Evolutionary conservation across 1,140 invertebrate genomes (phyloP).

Genomic region (Trichomalopsis sarcophagae): DNA sequence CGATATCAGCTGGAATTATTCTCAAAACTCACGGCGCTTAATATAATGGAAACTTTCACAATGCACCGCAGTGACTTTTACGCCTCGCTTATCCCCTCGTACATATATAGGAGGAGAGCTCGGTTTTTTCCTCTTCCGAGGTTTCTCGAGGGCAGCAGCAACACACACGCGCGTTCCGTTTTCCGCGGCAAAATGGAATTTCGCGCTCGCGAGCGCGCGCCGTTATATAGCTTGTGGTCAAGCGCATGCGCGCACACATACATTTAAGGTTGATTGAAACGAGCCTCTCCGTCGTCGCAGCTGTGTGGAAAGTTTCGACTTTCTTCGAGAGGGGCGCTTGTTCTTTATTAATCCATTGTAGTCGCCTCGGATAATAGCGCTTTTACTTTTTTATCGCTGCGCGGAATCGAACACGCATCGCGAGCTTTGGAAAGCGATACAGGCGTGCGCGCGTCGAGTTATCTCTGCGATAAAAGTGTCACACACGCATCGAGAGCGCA

Average conservation of each 20-base stretch:
- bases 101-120: neutral
- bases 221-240: constrained; percentile 39
- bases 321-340: neutral
- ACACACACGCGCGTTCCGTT: constrained; percentile 21
- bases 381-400: neutral
- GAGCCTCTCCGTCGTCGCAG: neutral
- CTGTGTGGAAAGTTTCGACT: neutral
- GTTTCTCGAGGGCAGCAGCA: constrained; percentile 7
- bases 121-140: neutral
- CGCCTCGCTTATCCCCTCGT: neutral
- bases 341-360: constrained; percentile 1
- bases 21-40: neutral
- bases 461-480: neutral
- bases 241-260: neutral
- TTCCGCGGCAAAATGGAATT: constrained; percentile 42
- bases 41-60: constrained; percentile 42
- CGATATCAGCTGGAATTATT: no score
- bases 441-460: neutral
- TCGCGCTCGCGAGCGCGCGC: neutral
- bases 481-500: neutral
- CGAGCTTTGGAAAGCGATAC: neutral
- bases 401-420: neutral
- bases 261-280: constrained; percentile 42
- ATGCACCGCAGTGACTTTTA: constrained; percentile 33
- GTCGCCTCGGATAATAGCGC: neutral